phyloP scores from a whole-genome alignment of 2,888 invertebrate genomes.

The Macrostomum cliftonense region DNA sequence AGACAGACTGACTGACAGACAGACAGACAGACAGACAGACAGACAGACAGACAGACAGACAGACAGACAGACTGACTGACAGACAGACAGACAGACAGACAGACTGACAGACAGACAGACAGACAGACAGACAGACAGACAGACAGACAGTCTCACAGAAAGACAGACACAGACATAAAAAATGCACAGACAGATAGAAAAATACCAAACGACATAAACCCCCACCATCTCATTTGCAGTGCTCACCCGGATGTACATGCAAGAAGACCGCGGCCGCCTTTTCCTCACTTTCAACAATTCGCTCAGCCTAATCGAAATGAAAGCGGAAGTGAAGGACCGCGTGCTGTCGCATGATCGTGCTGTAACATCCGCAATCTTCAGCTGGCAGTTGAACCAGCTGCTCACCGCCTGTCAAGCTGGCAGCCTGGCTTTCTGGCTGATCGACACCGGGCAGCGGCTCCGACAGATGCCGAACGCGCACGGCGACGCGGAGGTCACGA shows the following conservation, averaged over 20 bases:
- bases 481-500: conserved; percentile 31
- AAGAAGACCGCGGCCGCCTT: conserved; percentile 28
- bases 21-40: too few relatives aligned
- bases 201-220: too few relatives aligned
- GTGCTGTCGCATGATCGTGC: conserved; percentile 35
- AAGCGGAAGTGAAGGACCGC: conserved; percentile 29
- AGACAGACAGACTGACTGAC: too few relatives aligned
- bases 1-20: too few relatives aligned
- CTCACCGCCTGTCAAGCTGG: conserved; percentile 33
- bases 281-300: conserved; percentile 35
- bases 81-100: too few relatives aligned
- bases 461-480: conserved; percentile 30
- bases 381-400: conserved; percentile 33
- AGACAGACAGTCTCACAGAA: too few relatives aligned
- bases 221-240: conserved; percentile 16
- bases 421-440: conserved; percentile 33
- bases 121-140: too few relatives aligned
- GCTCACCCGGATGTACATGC: conserved; percentile 26
- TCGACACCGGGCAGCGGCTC: conserved; percentile 37
- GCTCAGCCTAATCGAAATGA: conserved; percentile 34
- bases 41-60: too few relatives aligned
- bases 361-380: conserved; percentile 28
- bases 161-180: too few relatives aligned
- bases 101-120: too few relatives aligned
- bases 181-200: too few relatives aligned